Percentiles rank a stretch among this genome's conserved stretches.
Conservation (phyloP, 2,888 invertebrate genomes). For the Andrena fulva region DNA sequence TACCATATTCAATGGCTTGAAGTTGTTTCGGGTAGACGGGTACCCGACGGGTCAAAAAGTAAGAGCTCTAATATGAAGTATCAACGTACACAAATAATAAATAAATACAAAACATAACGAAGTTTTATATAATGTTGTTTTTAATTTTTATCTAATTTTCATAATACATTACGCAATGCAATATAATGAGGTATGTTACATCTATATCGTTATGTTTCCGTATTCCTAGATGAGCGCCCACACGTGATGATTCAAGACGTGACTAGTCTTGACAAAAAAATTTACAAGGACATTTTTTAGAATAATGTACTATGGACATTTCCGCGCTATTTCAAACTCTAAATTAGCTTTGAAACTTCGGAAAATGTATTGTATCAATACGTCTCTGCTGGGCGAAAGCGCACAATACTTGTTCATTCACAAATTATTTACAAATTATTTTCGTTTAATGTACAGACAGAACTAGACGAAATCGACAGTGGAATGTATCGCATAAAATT, state of each 20-base stretch:
- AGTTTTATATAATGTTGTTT: slow-evolving; percentile 44
- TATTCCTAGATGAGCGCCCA: slow-evolving; percentile 40
- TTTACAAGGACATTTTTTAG: slow-evolving; percentile 31
- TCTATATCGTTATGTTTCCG: slow-evolving; percentile 22
- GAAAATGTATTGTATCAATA: slow-evolving; percentile 12
- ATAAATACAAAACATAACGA: slow-evolving; percentile 27
- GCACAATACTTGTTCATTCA: slow-evolving; percentile 21
- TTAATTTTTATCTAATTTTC: slow-evolving; percentile 58
- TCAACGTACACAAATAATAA: not conserved
- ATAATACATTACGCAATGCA: slow-evolving; percentile 55
- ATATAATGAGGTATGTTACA: slow-evolving; percentile 67
- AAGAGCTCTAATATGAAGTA: no score
- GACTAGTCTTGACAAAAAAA: slow-evolving; percentile 55
- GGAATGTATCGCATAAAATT: slow-evolving; percentile 56
- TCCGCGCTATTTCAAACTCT: not conserved
- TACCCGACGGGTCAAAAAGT: no score
- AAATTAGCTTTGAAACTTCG: slow-evolving; percentile 22
- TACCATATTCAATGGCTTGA: no score
- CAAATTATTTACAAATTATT: slow-evolving; percentile 40
- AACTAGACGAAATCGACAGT: slow-evolving; percentile 65
- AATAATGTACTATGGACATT: slow-evolving; percentile 23
- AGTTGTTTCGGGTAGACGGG: no score
- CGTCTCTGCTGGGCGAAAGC: slow-evolving; percentile 26
- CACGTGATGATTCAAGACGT: slow-evolving; percentile 49
- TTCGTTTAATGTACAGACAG: slow-evolving; percentile 60